A percentile compares a stretch with the other conserved stretches of the same genome.
phyloP scores from a whole-genome alignment of 2,113 vertebrate species.

The Zapornia atra region DNA sequence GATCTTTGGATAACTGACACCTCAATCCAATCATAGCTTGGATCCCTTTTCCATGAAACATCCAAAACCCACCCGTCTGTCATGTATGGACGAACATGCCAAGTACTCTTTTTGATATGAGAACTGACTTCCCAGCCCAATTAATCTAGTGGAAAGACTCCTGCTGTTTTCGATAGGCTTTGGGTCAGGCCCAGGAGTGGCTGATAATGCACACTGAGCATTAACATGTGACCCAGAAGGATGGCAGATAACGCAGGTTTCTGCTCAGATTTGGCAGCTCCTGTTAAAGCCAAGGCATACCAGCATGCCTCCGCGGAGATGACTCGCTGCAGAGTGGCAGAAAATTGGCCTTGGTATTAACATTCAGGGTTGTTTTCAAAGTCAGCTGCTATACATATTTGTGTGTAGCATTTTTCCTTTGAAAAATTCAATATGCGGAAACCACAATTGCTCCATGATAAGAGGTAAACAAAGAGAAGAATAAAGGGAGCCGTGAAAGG shows the following conservation, averaged over 20 bases:
- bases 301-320: background rate
- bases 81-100: background rate
- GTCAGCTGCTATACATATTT: background rate
- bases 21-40: background rate
- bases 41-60: background rate
- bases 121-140: background rate
- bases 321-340: background rate
- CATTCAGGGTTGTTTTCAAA: background rate
- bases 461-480: constrained; percentile 17
- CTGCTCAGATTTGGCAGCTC: background rate
- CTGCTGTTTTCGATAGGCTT: background rate
- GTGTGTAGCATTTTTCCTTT: background rate
- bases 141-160: background rate
- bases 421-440: background rate
- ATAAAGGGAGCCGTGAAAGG: constrained; percentile 36
- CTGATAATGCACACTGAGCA: fast-evolving
- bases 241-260: background rate
- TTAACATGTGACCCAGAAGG: background rate
- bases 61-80: background rate
- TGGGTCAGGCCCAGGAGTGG: background rate
- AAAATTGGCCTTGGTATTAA: background rate
- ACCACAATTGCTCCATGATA: constrained; percentile 17
- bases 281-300: background rate
- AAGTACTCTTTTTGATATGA: background rate
- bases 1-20: background rate